Conservation (phyloP, 1,140 invertebrate species). For the Micrasema longulum region DNA sequence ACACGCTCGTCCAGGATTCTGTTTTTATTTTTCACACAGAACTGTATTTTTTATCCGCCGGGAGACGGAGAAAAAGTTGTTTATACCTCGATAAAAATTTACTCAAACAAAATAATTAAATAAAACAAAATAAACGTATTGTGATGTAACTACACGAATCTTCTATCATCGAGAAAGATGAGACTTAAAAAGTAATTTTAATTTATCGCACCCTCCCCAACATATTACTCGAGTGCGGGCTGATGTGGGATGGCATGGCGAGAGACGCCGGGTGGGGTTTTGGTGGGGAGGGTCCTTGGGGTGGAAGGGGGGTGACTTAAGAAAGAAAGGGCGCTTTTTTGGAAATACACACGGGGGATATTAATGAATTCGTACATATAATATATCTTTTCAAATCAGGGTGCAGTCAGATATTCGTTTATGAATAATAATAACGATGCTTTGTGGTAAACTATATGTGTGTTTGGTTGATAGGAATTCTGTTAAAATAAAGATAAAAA, state of each 20-base stretch:
- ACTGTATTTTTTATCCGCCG: no score
- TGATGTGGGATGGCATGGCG: no score
- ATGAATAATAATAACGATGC: no score
- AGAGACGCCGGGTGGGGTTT: no score
- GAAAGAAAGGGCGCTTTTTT: slow-evolving; percentile 55
- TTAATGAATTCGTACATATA: slow-evolving; percentile 41
- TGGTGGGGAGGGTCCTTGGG: slow-evolving; percentile 4
- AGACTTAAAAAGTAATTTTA: slow-evolving; percentile 41
- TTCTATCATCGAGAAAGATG: slow-evolving; percentile 14
- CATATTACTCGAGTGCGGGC: slow-evolving; percentile 21
- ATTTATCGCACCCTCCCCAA: slow-evolving; percentile 31
- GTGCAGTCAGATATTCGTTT: slow-evolving; percentile 3
- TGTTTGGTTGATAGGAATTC: not conserved
- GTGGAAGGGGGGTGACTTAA: slow-evolving; percentile 49
- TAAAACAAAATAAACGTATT: no score
- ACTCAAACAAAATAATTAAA: no score
- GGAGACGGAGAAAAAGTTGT: no score
- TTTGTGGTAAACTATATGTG: no score
- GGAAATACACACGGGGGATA: slow-evolving; percentile 49
- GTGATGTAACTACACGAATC: not conserved
- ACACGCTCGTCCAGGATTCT: no score
- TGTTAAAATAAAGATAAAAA: not conserved
- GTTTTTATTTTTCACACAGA: no score
- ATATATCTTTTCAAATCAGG: not conserved
- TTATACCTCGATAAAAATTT: no score